Evolutionary conservation across 2,888 invertebrate genomes (phyloP), one percentile per base, ranked within the genome.

Genomic region (Pilophorus perplexus): DNA sequence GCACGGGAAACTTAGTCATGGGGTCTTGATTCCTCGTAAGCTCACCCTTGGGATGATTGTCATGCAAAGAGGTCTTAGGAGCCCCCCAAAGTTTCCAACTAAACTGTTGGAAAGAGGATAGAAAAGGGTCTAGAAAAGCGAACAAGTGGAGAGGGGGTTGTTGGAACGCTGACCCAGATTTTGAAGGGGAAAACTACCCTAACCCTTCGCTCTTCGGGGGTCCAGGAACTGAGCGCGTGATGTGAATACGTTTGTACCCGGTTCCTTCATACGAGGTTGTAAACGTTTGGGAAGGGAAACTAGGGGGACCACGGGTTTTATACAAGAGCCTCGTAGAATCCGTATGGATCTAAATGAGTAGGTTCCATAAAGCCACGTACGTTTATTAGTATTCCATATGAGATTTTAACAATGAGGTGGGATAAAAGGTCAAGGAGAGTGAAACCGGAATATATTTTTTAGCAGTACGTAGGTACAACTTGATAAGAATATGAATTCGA

Each of bases 41-140:
- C 59, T 59, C 59, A 59, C 59, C 59, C 59, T 25, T 25, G 59
- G 59, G 59, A 59, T 59, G 59, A 59, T 59, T 59, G 42, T 59
- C 59, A 59, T 59, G 59, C 59, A 59, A 59, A 59, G 59, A 44
- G 59, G 38, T 59, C 42, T 42, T 42, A 42, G 22, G 28, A 14
- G 33, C 8, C 23, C 12, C 42, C 42, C 23, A 18, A 59, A 40
- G 40, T 42, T 59, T 42, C 42, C 27, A 33, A 12, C 59, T 59
- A 59, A 59, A 59, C 59, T 40, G 59, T 59, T 42, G 23, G 42
- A 12, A 16, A 25, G 20, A 25, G 59, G 59, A 42, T 23, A 14
- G 22, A 16, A 20, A 59, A 23, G 59, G 59, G 22, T 42, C 42
- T 25, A 23, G 23, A 42, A 59, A 14, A 42, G 42, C 59, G 59